Evolutionary conservation across 2,888 invertebrate species (phyloP).

Genomic region (Coleophora deauratella): DNA sequence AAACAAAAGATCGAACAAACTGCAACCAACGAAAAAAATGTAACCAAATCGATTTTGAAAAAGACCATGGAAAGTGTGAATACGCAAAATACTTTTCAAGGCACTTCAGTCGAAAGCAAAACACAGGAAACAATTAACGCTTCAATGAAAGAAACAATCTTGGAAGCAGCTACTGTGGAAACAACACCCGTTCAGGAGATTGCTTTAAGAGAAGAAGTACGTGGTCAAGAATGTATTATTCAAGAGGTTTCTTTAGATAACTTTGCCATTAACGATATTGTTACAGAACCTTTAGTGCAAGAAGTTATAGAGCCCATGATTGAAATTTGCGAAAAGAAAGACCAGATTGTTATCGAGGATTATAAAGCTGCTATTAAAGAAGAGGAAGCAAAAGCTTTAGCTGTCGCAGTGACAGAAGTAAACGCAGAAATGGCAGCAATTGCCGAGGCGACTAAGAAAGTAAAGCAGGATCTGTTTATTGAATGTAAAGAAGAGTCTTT

Average conservation of each 20-base stretch:
- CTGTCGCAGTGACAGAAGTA: conserved; percentile 1
- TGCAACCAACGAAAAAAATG: neutral
- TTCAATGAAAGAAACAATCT: too few species aligned
- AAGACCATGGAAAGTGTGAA: too few species aligned
- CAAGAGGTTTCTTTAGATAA: too few species aligned
- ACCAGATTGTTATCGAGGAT: conserved; percentile 10
- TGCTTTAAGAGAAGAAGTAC: too few species aligned
- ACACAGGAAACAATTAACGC: too few species aligned
- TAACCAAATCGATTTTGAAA: neutral
- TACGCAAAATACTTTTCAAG: too few species aligned
- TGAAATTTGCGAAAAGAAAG: too few species aligned
- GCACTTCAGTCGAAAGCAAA: too few species aligned
- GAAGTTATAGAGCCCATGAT: too few species aligned
- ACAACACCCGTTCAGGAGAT: too few species aligned
- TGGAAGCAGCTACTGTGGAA: too few species aligned
- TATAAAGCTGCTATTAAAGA: neutral
- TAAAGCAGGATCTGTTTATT: neutral
- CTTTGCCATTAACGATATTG: neutral
- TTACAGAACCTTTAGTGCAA: neutral
- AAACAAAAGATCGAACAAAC: neutral
- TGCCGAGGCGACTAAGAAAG: neutral
- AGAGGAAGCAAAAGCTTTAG: neutral
- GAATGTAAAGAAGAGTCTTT: neutral
- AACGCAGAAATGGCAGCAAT: conserved; percentile 2
- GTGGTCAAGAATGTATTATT: too few species aligned